Evolutionary conservation across 2,797 vertebrate species (phyloP), one percentile per base, ranked within the genome.

Genomic region (Etheostoma nigrum): DNA sequence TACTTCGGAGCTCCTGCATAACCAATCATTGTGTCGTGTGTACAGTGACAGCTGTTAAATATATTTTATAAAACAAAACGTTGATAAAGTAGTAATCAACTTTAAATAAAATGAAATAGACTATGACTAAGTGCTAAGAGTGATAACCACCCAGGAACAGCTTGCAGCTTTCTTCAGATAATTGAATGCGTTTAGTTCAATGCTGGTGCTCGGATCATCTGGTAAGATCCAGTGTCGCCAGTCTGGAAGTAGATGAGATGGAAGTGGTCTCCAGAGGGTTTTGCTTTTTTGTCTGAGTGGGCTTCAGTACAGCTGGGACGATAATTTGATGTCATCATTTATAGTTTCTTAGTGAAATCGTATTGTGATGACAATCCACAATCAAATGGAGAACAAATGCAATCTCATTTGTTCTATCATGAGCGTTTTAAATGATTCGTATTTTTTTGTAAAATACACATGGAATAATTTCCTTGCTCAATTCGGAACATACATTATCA

Each of bases 11-110:
- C 74, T 49, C 44, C 62, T n/a, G 40, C 36, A 11, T 57, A 67
- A 69, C 54, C 67, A 58, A 48, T 84, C 75, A 47, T 6, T 2
- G 40, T 64, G 76, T 78, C 72, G 60, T 68, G 69, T 44, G 30
- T 23, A 36, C 68, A 19, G 57, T 55, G 65, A 78, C 85, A 84
- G 83, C 76, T 89, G 85, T 42, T 30, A 30, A 6, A 30, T 30
- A 30, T 30, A 30, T 5, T 30, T 30, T 30, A 30, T 30, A 55
- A 72, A 86, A 75, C 47, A 74, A 76, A 85, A 78, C 53, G 33
- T 69, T 72, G 76, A 87, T 88, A 61, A 88, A 86, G 82, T 55
- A 72, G 67, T 82, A 71, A 87, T 84, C 25, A 23, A 52, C 73
- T 71, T 75, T 62, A 67, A 73, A 66, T 91, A 75, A 85, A 82